Percentiles rank a stretch among this genome's conserved stretches.
These are phyloP conservation scores for Aspidiotus rigidus DNA, from an alignment of 2,888 invertebrate genomes.

Conservation along the genomic window DNA sequence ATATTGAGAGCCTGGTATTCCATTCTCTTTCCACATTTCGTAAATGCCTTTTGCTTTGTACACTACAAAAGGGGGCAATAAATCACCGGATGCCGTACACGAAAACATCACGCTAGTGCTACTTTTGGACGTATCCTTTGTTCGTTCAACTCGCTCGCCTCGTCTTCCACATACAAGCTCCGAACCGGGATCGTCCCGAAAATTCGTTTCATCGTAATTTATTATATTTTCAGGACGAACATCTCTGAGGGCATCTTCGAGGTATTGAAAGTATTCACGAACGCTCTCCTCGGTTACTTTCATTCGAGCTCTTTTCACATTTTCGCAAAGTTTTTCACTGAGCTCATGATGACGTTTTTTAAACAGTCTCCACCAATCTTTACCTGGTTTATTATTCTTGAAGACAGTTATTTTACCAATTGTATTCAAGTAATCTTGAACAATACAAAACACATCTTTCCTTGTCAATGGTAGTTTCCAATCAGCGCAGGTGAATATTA, in stretches of 20 bases:
- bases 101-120: conserved; percentile 15
- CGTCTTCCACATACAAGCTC: conserved; percentile 9
- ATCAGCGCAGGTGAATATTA: conserved; percentile 10
- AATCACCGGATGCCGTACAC: conserved; percentile 9
- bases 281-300: conserved; percentile 4
- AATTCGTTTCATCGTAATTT: conserved; percentile 26
- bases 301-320: conserved; percentile 11
- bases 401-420: not conserved
- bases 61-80: conserved; percentile 41
- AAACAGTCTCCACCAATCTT: conserved; percentile 18
- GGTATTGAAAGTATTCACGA: conserved; percentile 7
- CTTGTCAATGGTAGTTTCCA: conserved; percentile 10
- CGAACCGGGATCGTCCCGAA: conserved; percentile 13
- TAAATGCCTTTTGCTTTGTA: conserved; percentile 41
- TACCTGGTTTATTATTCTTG: conserved; percentile 16
- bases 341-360: conserved; percentile 2
- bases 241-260: conserved; percentile 6
- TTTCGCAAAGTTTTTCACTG: conserved; percentile 4
- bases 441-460: conserved; percentile 6
- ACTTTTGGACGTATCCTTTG: conserved; percentile 9
- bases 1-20: conserved; percentile 10
- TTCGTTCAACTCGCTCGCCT: not conserved
- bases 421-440: conserved; percentile 14
- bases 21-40: conserved; percentile 38
- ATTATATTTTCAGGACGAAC: conserved; percentile 12